Percentiles rank a stretch among this genome's conserved stretches.
Conservation (phyloP, 2,797 vertebrate species). For the Scolopax bukidnonensis region DNA sequence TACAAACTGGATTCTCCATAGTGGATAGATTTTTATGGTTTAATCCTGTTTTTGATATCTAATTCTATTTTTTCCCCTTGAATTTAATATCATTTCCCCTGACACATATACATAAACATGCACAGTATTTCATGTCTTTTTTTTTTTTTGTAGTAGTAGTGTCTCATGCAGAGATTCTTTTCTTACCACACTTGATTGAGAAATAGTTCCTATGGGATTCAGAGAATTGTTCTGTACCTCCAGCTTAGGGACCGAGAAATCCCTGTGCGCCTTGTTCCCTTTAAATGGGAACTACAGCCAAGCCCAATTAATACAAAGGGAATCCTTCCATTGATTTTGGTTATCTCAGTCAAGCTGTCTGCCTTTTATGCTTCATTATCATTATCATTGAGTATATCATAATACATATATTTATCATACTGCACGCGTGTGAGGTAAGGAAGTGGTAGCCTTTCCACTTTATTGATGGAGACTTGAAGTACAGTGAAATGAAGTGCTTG, state of each 20-base stretch:
- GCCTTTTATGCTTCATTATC: constrained; percentile 12
- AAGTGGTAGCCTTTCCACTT: neutral
- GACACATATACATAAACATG: constrained; percentile 35
- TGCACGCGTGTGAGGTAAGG: neutral
- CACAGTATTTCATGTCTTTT: neutral
- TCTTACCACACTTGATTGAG: constrained; percentile 41
- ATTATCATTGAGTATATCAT: constrained; percentile 5
- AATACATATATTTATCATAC: neutral
- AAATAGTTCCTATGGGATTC: constrained; percentile 40
- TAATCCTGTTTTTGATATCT: constrained; percentile 68
- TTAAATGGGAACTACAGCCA: constrained; percentile 14
- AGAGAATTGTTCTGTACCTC: constrained; percentile 21
- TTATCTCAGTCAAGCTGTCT: constrained; percentile 13
- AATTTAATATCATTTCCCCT: constrained; percentile 57
- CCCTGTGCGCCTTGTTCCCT: neutral
- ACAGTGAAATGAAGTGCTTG: neutral
- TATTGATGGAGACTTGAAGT: neutral
- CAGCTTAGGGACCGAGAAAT: neutral
- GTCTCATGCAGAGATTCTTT: constrained; percentile 45
- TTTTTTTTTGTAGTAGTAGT: neutral
- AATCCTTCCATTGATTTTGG: constrained; percentile 35
- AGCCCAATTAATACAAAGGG: constrained; percentile 37
- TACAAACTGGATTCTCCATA: constrained; percentile 66
- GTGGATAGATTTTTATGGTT: constrained; percentile 66
- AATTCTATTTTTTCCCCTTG: constrained; percentile 63